These are phyloP conservation scores for Trichacis sp. DNA, from an alignment of 2,888 invertebrate genomes.

Conservation along the genomic window DNA sequence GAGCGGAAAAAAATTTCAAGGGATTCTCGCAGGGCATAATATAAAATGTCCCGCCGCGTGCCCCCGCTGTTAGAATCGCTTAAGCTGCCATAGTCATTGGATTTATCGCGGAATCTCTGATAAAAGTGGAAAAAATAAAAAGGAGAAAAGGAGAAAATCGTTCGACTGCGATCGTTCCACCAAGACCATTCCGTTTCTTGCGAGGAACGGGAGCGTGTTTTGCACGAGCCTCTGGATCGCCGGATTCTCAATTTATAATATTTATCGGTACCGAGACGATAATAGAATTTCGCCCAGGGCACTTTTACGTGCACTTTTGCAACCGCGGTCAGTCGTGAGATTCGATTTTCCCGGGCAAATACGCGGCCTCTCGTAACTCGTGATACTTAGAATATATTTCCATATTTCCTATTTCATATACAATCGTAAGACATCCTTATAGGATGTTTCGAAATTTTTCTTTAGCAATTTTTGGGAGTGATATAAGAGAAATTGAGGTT, in stretches of 20 bases:
- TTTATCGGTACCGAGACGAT: constrained; percentile 64
- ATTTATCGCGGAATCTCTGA: constrained; percentile 54
- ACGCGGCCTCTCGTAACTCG: not conserved
- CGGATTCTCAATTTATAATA: constrained; percentile 63
- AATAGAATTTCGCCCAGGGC: constrained; percentile 60
- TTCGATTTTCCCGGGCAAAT: constrained; percentile 19
- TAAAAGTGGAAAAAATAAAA: constrained; percentile 26
- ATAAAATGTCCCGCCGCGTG: constrained; percentile 15
- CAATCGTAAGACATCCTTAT: too few relatives aligned
- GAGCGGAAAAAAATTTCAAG: constrained; percentile 14
- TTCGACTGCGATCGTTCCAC: constrained; percentile 27
- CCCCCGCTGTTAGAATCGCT: constrained; percentile 59
- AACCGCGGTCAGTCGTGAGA: constrained; percentile 34
- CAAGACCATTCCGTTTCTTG: constrained; percentile 11
- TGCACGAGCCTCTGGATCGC: not conserved
- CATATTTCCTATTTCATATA: too few relatives aligned
- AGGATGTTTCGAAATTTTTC: too few relatives aligned
- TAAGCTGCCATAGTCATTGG: constrained; percentile 54
- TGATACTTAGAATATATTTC: too few relatives aligned
- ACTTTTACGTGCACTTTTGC: constrained; percentile 26
- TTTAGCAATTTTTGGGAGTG: too few relatives aligned
- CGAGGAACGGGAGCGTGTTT: constrained; percentile 1
- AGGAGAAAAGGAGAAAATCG: constrained; percentile 25
- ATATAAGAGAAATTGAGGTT: too few relatives aligned
- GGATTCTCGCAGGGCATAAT: constrained; percentile 28